Conservation (phyloP, 1,140 invertebrate species). For the Diploscapter pachys region DNA sequence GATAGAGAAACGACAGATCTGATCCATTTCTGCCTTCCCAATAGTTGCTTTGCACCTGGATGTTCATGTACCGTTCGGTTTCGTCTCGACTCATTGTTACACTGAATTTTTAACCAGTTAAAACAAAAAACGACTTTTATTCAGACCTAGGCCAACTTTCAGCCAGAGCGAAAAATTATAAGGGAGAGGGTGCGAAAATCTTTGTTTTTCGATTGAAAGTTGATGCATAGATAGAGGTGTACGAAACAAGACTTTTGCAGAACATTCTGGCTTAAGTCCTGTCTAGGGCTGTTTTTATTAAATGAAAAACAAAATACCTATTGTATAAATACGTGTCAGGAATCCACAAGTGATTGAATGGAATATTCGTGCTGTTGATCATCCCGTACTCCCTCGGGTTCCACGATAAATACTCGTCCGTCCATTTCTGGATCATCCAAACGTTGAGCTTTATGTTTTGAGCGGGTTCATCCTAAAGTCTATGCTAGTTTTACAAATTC, state of each 20-base stretch:
- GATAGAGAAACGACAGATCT: slow-evolving; percentile 53
- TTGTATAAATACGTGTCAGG: slow-evolving; percentile 57
- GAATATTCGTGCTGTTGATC: slow-evolving; percentile 55
- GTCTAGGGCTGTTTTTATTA: too few relatives aligned
- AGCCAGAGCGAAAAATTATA: too few relatives aligned
- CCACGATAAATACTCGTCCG: slow-evolving; percentile 54
- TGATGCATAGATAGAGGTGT: too few relatives aligned
- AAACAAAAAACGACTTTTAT: not conserved
- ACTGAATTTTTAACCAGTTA: slow-evolving; percentile 30
- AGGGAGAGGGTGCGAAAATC: too few relatives aligned
- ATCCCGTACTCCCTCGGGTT: slow-evolving; percentile 43
- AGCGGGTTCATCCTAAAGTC: slow-evolving; percentile 51
- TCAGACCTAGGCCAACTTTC: too few relatives aligned
- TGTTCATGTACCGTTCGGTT: slow-evolving; percentile 58
- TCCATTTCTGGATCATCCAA: slow-evolving; percentile 58
- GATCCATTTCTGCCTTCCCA: slow-evolving; percentile 51
- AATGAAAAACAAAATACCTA: slow-evolving; percentile 20
- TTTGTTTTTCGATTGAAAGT: too few relatives aligned
- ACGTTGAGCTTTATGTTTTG: slow-evolving; percentile 57
- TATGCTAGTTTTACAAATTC: too few relatives aligned
- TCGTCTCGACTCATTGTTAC: slow-evolving; percentile 57
- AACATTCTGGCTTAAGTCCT: too few relatives aligned
- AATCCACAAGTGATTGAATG: slow-evolving; percentile 51
- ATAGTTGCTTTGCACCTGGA: slow-evolving; percentile 44
- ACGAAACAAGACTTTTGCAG: too few relatives aligned